These are phyloP conservation scores for Dolichotis patagonum DNA, from an alignment of 2,113 vertebrate genomes.

Conservation along the genomic window DNA sequence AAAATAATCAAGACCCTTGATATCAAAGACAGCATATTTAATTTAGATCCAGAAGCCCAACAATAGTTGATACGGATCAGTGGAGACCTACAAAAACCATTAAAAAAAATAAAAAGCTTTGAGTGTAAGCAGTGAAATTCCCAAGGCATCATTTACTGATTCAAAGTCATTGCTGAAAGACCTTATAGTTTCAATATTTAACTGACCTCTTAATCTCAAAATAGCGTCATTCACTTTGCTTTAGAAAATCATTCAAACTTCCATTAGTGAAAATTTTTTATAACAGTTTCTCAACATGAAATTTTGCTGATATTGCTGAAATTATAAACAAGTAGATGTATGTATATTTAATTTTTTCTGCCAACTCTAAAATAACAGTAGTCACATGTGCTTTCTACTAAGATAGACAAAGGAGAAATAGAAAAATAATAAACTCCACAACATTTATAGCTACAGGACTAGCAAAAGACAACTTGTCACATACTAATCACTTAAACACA, in stretches of 20 bases:
- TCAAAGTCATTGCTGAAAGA: slow-evolving; percentile 14
- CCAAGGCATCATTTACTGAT: neutral
- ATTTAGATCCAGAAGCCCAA: neutral
- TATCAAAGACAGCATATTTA: neutral
- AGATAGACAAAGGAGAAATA: slow-evolving; percentile 17
- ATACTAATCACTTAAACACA: neutral
- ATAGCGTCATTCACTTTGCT: slow-evolving; percentile 37
- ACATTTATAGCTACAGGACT: neutral
- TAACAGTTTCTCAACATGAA: slow-evolving; percentile 15
- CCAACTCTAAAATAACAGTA: slow-evolving; percentile 36
- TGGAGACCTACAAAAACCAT: neutral
- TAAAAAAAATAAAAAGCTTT: neutral
- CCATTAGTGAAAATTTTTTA: neutral
- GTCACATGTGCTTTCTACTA: slow-evolving; percentile 9
- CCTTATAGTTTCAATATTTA: neutral
- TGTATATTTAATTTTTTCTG: slow-evolving; percentile 31
- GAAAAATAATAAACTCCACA: slow-evolving; percentile 22
- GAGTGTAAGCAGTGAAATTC: neutral
- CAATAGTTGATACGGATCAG: neutral
- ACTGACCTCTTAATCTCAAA: slow-evolving; percentile 44
- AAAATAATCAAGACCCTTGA: neutral
- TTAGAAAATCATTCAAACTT: slow-evolving; percentile 42
- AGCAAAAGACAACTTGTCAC: neutral
- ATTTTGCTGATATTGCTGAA: slow-evolving; percentile 33
- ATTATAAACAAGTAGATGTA: neutral